phyloP scores from a whole-genome alignment of 2,888 invertebrate species.

The Cantharis lateralis region DNA sequence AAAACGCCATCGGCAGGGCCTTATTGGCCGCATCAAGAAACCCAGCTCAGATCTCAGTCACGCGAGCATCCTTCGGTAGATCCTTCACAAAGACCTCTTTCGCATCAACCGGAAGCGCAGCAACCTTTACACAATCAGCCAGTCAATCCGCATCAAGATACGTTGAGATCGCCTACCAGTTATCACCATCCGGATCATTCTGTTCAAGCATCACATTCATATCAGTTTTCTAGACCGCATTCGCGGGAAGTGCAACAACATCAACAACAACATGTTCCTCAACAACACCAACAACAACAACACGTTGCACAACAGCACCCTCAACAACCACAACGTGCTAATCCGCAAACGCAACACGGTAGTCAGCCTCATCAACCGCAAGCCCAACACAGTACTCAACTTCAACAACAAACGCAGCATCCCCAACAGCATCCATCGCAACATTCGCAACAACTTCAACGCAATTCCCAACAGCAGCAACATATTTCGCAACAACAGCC shows the following conservation, averaged over 20 bases:
- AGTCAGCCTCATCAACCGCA: constrained; percentile 25
- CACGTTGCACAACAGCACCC: constrained; percentile 39
- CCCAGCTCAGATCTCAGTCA: constrained; percentile 26
- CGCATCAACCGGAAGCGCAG: constrained; percentile 29
- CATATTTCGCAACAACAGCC: constrained; percentile 17
- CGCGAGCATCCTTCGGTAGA: constrained; percentile 21
- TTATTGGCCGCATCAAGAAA: constrained; percentile 31
- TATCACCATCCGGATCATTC: constrained; percentile 22
- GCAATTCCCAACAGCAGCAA: constrained; percentile 25
- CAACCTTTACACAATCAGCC: constrained; percentile 28
- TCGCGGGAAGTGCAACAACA: constrained; percentile 43
- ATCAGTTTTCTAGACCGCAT: constrained; percentile 57
- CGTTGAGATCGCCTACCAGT: constrained; percentile 23
- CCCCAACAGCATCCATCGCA: constrained; percentile 12
- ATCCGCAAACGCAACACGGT: constrained; percentile 2
- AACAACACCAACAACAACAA: constrained; percentile 27
- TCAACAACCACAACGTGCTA: background rate
- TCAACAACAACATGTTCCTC: constrained; percentile 31
- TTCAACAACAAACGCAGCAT: constrained; percentile 17
- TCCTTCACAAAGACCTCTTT: constrained; percentile 18
- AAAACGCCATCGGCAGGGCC: constrained; percentile 23
- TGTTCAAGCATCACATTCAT: constrained; percentile 45
- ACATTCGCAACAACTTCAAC: constrained; percentile 21
- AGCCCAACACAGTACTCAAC: background rate
- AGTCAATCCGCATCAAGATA: constrained; percentile 21